These are phyloP conservation scores for Drepanosiphum platanoidis DNA, from an alignment of 2,888 invertebrate genomes.

Conservation along the genomic window DNA sequence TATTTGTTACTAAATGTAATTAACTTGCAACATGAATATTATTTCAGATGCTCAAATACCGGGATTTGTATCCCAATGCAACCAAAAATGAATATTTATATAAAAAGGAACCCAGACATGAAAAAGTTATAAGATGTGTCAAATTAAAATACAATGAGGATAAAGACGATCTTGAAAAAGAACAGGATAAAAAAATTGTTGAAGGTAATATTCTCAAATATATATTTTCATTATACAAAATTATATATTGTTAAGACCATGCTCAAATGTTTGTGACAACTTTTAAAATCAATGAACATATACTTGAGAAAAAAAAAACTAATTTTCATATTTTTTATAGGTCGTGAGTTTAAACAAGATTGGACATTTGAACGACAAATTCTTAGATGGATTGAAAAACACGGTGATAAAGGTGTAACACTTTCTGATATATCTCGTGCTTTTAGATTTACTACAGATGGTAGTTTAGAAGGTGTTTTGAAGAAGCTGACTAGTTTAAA, in stretches of 20 bases:
- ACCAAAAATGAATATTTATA: constrained; percentile 69
- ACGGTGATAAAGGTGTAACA: constrained; percentile 38
- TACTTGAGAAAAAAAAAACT: not conserved
- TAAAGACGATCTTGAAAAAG: constrained; percentile 18
- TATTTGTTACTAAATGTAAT: constrained; percentile 35
- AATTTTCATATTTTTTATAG: not conserved
- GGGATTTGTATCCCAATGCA: constrained; percentile 72
- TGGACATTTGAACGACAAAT: constrained; percentile 51
- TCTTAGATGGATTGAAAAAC: constrained; percentile 60
- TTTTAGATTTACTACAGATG: constrained; percentile 55
- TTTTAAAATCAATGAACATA: not conserved
- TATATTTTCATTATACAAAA: not conserved
- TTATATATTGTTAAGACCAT: not conserved
- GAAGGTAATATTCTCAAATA: constrained; percentile 9
- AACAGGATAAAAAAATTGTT: constrained; percentile 15
- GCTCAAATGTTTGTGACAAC: not conserved
- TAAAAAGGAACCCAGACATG: constrained; percentile 68
- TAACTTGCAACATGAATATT: constrained; percentile 57
- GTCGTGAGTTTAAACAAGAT: constrained; percentile 50
- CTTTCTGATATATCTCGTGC: constrained; percentile 49
- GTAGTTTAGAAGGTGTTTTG: constrained; percentile 41
- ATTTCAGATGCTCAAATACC: constrained; percentile 69
- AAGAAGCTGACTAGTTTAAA: constrained; percentile 28
- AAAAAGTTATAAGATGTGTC: constrained; percentile 70
- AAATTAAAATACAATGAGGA: constrained; percentile 67